These are phyloP conservation scores for Conomelus anceps DNA, from an alignment of 2,888 invertebrate species.

Conservation along the genomic window DNA sequence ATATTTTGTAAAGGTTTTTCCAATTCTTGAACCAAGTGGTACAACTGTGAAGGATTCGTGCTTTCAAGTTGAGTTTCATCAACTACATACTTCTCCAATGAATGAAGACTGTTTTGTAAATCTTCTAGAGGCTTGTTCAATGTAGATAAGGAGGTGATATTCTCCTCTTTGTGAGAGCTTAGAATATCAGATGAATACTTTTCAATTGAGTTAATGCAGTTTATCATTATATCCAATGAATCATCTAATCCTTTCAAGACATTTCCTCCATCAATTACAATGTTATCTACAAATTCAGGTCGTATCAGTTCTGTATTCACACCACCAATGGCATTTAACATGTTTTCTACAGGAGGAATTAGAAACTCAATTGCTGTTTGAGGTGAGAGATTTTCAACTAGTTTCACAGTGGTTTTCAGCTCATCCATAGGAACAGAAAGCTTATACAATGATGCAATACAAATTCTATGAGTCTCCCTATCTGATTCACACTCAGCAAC, in stretches of 20 bases:
- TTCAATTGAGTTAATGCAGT: slow-evolving; percentile 31
- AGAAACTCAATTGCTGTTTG: slow-evolving; percentile 34
- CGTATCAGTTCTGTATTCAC: slow-evolving; percentile 29
- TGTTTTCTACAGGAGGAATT: slow-evolving; percentile 31
- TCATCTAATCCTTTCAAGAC: slow-evolving; percentile 31
- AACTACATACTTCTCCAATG: slow-evolving; percentile 15
- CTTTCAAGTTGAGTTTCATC: slow-evolving; percentile 25
- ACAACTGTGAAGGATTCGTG: slow-evolving; percentile 24
- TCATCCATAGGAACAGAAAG: slow-evolving; percentile 33
- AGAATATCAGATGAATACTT: slow-evolving; percentile 25
- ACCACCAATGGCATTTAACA: slow-evolving; percentile 27
- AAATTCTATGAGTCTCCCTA: slow-evolving; percentile 28
- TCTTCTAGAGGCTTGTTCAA: slow-evolving; percentile 31
- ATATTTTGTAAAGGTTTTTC: slow-evolving; percentile 34
- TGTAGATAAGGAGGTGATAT: slow-evolving; percentile 23
- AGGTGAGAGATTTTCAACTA: slow-evolving; percentile 34
- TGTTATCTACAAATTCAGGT: slow-evolving; percentile 31
- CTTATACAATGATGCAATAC: slow-evolving; percentile 32
- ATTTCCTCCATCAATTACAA: slow-evolving; percentile 29
- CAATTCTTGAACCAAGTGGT: slow-evolving; percentile 30
- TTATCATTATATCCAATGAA: slow-evolving; percentile 31
- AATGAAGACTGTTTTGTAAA: slow-evolving; percentile 29
- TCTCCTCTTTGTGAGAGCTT: slow-evolving; percentile 23
- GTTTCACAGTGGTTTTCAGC: slow-evolving; percentile 33
- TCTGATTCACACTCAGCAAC: slow-evolving; percentile 28